Evolutionary conservation across 2,888 invertebrate species (phyloP), one percentile per base, ranked within the genome.

Genomic region (Bombylius major): DNA sequence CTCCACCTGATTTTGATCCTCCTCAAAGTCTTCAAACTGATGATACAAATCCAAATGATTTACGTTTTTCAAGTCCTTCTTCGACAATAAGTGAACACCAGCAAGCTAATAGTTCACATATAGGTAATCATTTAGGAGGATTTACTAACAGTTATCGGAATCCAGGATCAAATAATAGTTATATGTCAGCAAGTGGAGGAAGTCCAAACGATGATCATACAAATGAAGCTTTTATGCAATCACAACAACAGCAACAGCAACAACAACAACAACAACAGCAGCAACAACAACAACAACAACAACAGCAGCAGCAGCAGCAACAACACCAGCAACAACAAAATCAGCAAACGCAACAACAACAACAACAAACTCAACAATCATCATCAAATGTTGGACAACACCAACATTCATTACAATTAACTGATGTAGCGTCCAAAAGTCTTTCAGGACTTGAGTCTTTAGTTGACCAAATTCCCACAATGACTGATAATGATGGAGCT

Each of bases 391-490:
- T 31, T 36, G 50, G 23, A 8, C 57, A 61, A 63, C 58, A 63
- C 59, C 42, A 55, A 51, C 34, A 62, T 57, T 55, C 54, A 6
- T 39, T 54, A 14, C 50, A 51, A 54, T 32, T 49, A 42, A 56
- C 66, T 8, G 89, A 89, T 75, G 86, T 89, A 44, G 83, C 89
- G n/a, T 85, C 88, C 36, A 90, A 90, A 71, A 89, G 88, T 65
- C 77, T 89, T 51, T 90, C 90, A 23, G 92, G 91, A 31, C 78
- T 92, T 50, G 91, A 92, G 73, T 91, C 90, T 47, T 78, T 92
- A 51, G 91, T 92, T 61, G 91, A 92, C 76, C 92, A 92, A 79
- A 92, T 92, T 73, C 92, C 91, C 53, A 87, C 88, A 65, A 87
- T 90, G 72, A 84, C 86, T 56, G 89, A 90, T 65, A 85, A 84